phyloP scores from a whole-genome alignment of 2,113 vertebrate species.

The Pimephales promelas region DNA sequence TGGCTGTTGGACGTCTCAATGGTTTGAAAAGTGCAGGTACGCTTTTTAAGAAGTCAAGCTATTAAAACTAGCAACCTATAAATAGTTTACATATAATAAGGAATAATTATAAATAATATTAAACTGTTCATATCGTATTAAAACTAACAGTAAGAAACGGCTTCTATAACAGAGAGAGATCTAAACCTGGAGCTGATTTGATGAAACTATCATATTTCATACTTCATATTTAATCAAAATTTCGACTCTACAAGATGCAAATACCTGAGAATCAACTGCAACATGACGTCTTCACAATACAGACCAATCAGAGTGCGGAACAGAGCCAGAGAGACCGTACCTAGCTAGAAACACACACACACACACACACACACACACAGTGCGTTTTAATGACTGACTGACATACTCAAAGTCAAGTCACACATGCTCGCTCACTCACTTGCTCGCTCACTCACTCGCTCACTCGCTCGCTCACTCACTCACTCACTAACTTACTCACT shows the following conservation, averaged over 20 bases:
- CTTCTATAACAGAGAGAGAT: not conserved
- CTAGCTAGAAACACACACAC: constrained; percentile 77
- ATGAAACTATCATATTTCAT: too few relatives aligned
- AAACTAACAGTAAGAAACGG: not conserved
- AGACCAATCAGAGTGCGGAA: constrained; percentile 93
- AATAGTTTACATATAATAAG: not conserved
- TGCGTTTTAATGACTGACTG: not conserved
- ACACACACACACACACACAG: constrained; percentile 39
- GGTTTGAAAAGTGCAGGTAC: not conserved
- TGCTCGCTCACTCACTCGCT: too few relatives aligned
- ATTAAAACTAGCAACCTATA: not conserved
- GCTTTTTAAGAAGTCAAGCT: not conserved
- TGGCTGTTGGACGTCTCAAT: not conserved
- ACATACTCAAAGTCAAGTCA: constrained; percentile 20
- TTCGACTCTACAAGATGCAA: not conserved
- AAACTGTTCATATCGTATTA: not conserved
- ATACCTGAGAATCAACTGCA: constrained; percentile 93
- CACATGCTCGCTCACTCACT: not conserved
- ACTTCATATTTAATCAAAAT: not conserved
- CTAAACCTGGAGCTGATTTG: not conserved
- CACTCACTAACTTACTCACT: not conserved
- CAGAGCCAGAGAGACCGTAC: constrained; percentile 91
- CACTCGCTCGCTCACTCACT: constrained; percentile 21
- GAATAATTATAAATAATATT: not conserved
- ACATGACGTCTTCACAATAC: constrained; percentile 96